Conservation (phyloP, 2,113 vertebrate genomes). For the Trichomycterus rosablanca region DNA sequence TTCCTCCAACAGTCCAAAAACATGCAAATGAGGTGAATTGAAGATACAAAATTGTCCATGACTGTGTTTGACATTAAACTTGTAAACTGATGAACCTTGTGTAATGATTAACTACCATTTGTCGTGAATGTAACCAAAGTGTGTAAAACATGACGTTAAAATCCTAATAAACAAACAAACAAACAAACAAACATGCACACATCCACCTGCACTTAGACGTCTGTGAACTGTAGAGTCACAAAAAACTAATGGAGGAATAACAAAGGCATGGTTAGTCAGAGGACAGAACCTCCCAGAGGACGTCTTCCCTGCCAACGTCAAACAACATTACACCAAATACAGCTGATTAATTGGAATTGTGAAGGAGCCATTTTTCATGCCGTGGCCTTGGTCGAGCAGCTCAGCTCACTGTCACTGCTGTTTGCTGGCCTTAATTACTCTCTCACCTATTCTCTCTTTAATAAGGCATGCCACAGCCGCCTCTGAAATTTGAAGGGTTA, state of each 20-base stretch:
- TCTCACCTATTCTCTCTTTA: slow-evolving; percentile 71
- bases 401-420: slow-evolving; percentile 64
- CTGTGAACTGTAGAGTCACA: slow-evolving; percentile 62
- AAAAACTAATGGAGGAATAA: slow-evolving; percentile 65
- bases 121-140: too few relatives aligned
- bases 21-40: too few relatives aligned
- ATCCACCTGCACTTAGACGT: slow-evolving; percentile 4
- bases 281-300: slow-evolving; percentile 73
- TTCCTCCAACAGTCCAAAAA: too few relatives aligned
- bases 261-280: slow-evolving; percentile 70
- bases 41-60: too few relatives aligned
- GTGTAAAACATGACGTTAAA: too few relatives aligned
- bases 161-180: too few relatives aligned
- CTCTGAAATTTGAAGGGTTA: slow-evolving; percentile 60
- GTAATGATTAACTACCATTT: too few relatives aligned
- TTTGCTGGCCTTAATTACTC: slow-evolving; percentile 74
- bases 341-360: slow-evolving; percentile 77
- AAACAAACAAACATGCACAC: too few relatives aligned
- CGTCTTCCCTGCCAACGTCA: slow-evolving; percentile 72
- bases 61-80: too few relatives aligned
- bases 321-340: slow-evolving; percentile 76
- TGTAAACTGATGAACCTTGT: too few relatives aligned
- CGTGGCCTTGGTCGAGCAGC: slow-evolving; percentile 64
- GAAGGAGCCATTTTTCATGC: slow-evolving; percentile 73
- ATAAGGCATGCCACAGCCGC: slow-evolving; percentile 66